These are phyloP conservation scores for Polydrusus tereticollis DNA, from an alignment of 2,888 invertebrate species.

Conservation along the genomic window DNA sequence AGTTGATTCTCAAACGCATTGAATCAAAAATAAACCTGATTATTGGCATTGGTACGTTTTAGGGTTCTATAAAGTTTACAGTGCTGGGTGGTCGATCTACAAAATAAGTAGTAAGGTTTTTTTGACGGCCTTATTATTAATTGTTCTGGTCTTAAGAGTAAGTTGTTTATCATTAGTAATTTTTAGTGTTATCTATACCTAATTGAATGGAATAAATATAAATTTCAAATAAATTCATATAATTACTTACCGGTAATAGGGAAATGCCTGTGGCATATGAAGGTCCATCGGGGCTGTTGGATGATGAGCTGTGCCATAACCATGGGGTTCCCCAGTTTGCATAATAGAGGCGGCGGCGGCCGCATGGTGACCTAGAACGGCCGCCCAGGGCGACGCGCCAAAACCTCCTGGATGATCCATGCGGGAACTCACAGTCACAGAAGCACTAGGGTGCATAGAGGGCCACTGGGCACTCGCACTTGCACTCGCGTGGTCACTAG, in stretches of 20 bases:
- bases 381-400: slow-evolving; percentile 83
- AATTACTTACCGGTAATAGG: slow-evolving; percentile 88
- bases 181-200: no score
- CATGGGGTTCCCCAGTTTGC: slow-evolving; percentile 67
- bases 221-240: no score
- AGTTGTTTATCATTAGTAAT: no score
- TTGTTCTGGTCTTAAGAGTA: no score
- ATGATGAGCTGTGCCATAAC: slow-evolving; percentile 73
- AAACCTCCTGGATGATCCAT: slow-evolving; percentile 83
- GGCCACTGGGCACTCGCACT: slow-evolving; percentile 52
- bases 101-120: no score
- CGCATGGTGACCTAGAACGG: slow-evolving; percentile 78
- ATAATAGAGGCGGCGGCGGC: slow-evolving; percentile 67
- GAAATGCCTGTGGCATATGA: slow-evolving; percentile 92
- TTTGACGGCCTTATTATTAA: no score
- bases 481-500: slow-evolving; percentile 39
- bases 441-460: slow-evolving; percentile 64
- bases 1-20: no score
- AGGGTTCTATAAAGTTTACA: no score
- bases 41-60: no score
- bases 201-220: no score
- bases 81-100: no score
- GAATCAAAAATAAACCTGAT: no score
- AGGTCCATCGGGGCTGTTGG: slow-evolving; percentile 84
- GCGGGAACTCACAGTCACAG: slow-evolving; percentile 59